These are phyloP conservation scores for Magallana gigas DNA, from an alignment of 1,140 invertebrate genomes.

Conservation along the genomic window DNA sequence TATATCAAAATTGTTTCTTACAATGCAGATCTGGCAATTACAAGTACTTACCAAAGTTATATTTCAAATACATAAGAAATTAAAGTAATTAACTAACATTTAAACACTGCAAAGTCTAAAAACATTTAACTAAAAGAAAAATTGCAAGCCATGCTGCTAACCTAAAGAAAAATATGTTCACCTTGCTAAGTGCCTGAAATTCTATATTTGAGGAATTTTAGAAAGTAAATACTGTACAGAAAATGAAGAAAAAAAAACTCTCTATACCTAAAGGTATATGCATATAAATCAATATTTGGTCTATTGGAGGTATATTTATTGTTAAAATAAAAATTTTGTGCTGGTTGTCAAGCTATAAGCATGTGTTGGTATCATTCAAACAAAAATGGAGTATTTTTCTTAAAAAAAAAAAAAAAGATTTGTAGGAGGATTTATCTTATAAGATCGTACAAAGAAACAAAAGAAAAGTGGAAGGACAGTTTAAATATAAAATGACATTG, in stretches of 20 bases:
- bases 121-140: neutral
- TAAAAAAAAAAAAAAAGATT: neutral
- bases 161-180: neutral
- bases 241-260: too few relatives aligned
- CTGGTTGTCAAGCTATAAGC: neutral
- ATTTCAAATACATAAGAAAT: too few relatives aligned
- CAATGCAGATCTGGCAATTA: too few relatives aligned
- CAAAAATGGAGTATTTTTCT: neutral
- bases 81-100: too few relatives aligned
- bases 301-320: neutral
- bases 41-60: too few relatives aligned
- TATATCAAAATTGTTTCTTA: too few relatives aligned
- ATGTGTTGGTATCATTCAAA: neutral
- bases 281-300: too few relatives aligned
- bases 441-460: neutral
- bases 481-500: neutral
- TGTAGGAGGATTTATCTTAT: neutral
- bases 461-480: neutral
- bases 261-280: too few relatives aligned
- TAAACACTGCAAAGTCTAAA: too few relatives aligned
- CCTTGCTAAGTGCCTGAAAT: conserved; percentile 20
- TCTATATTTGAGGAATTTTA: neutral
- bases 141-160: neutral
- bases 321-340: neutral
- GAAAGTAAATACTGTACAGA: neutral